Base-by-base conservation (phyloP, 1,140 invertebrate species). In the Oncopodura yosiiana region DNA sequence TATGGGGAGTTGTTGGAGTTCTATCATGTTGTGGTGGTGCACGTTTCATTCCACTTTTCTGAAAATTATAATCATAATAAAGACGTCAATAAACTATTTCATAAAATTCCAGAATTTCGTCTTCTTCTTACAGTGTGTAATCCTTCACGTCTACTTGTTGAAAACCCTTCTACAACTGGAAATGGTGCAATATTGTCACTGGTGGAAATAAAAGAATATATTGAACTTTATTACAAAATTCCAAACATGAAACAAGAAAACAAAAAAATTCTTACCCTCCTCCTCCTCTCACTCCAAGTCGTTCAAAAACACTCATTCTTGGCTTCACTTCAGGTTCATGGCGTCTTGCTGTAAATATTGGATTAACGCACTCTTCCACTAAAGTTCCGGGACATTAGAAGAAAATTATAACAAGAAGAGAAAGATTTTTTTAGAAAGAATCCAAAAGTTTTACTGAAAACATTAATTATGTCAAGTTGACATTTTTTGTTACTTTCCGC, bases 231-330 rank as follows among this genome's bases (percentile, higher is more conserved):
- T n/a, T n/a, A n/a, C n/a, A 34, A 18, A 30, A 9, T 11, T 12
- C 8, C 12, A 49, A 49, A 34, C 30, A 8, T n/a, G 16, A 11
- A n/a, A 21, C 30, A 30, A 51, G 3, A 21, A 23, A 5, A 41
- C 9, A 21, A 37, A 9, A 8, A 12, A 38, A 21, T 8, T 24
- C n/a, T 12, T 46, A 27, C 14, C 14, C 29, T 46, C 21, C 43
- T 24, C 44, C 57, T 51, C 55, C 42, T 8, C 59, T 19, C 5
- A 45, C 38, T 38, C 59, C 59, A 32, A 61, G 49, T 48, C 59
- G 26, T 8, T 61, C 59, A 54, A 61, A 61, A 48, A 61, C 59
- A 37, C 59, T 61, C 29, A 46, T 49, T 19, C 59, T 14, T 39
- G 57, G 49, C 19, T 61, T 49, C 27, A 53, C 54, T 8, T 4